Conservation (phyloP, 2,113 vertebrate genomes). For the Trematomus loennbergii region DNA sequence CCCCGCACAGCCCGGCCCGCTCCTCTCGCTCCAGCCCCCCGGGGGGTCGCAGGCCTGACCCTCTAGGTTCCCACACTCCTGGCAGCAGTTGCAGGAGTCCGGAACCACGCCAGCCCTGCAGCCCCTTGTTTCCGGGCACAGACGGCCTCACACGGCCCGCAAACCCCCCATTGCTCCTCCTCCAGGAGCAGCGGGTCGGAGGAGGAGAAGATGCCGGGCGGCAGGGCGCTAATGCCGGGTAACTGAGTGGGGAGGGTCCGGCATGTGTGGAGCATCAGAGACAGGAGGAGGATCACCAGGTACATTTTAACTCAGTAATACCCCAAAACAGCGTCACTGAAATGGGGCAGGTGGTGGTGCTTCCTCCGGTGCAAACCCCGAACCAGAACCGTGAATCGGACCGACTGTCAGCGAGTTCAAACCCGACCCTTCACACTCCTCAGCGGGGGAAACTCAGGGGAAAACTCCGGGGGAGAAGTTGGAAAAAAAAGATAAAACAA, state of each 20-base stretch:
- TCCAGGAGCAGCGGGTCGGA: constrained; percentile 44
- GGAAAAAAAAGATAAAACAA: too few species aligned
- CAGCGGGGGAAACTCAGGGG: too few species aligned
- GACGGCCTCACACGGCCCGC: constrained; percentile 71
- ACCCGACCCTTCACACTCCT: too few species aligned
- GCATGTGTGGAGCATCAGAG: constrained; percentile 41
- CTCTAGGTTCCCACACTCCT: constrained; percentile 85
- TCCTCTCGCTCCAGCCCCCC: constrained; percentile 55
- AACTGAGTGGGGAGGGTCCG: constrained; percentile 30
- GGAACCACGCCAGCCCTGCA: constrained; percentile 80
- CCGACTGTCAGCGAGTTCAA: too few species aligned
- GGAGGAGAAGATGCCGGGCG: background rate
- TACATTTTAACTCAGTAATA: constrained; percentile 21
- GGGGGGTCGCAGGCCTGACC: constrained; percentile 81
- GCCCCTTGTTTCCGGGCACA: constrained; percentile 73
- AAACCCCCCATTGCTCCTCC: constrained; percentile 52
- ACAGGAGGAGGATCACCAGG: constrained; percentile 33
- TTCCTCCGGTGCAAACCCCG: background rate
- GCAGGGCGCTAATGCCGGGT: too few species aligned
- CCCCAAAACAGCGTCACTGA: background rate
- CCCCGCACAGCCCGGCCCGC: constrained; percentile 83
- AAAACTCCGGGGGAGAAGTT: too few species aligned
- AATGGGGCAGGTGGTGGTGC: background rate
- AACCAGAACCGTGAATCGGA: background rate
- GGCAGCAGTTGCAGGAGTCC: constrained; percentile 83